Conservation (phyloP, 2,113 vertebrate species). For the Daubentonia madagascariensis region DNA sequence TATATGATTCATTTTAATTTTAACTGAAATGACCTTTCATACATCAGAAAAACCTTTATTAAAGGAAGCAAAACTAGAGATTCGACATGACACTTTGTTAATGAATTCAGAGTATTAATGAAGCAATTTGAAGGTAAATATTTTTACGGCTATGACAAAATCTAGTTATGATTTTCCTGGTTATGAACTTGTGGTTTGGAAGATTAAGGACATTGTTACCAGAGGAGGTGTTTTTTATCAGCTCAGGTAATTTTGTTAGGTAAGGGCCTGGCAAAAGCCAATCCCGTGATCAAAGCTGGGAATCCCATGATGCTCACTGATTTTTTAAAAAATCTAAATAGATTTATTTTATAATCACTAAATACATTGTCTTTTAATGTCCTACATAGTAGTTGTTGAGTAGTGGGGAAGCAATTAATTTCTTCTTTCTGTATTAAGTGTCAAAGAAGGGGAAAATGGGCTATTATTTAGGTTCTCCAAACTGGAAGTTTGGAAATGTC, state of each 20-base stretch:
- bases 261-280: neutral
- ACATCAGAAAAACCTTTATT: neutral
- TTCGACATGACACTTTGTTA: neutral
- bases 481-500: neutral
- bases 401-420: neutral
- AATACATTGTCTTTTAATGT: neutral
- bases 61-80: neutral
- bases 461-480: neutral
- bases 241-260: neutral
- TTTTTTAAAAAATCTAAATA: neutral
- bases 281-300: neutral
- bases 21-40: slow-evolving; percentile 5
- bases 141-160: slow-evolving; percentile 39
- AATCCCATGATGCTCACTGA: neutral
- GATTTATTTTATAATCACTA: neutral
- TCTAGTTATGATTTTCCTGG: slow-evolving; percentile 9
- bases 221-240: slow-evolving; percentile 38
- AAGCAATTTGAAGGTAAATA: neutral
- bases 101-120: neutral
- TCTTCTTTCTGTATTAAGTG: neutral
- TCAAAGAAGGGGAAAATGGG: neutral
- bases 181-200: neutral
- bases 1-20: neutral
- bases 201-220: neutral
- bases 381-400: neutral